Base-by-base conservation (phyloP, 2,113 vertebrate genomes). In the Gambusia holbrooki region DNA sequence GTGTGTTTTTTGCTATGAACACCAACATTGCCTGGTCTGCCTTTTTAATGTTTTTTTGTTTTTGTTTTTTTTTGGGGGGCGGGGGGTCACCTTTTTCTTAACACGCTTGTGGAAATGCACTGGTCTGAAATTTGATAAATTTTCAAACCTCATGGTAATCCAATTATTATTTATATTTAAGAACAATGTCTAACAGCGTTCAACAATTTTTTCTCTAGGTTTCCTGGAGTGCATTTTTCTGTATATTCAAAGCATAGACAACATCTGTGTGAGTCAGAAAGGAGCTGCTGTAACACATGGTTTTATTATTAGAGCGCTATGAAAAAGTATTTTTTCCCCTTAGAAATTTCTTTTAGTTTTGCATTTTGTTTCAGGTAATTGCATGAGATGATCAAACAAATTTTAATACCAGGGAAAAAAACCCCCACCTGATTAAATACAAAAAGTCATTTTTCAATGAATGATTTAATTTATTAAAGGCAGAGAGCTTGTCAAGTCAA, bases 1-100 rank as follows among this genome's bases (percentile, higher is more conserved):
- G 69, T 80, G 74, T 87, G 86, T 73, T 82, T 75, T 58, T 54
- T 65, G 72, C 78, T 70, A n/a, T 37, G 51, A 37, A 28, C 78
- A 77, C 25, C 25, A n/a, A 82, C 27, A 58, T 17, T 62, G 62
- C 62, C 66, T 66, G 65, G 32, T 66, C 37, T 85, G 73, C 70
- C 32, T 45, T 75, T 58, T 71, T 51, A 37, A 1, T 60, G 66
- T 30, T 64, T 72, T 30, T 64, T 72, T 76, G 61, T 71, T 62
- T 84, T 73, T 63, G 29, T 58, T 76, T 77, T 5, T 70, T 5
- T 30, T 66, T 25, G 27, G 27, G 27, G 27, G 27, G 27, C 1
- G 27, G 30, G 29, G 29, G 29, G 0, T 69, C 29, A 63, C 27
- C 17, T 28, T 60, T 35, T 60, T 73, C 73, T 69, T 83, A 30